phyloP scores from a whole-genome alignment of 2,797 vertebrate genomes.

The Poecilia wingei region DNA sequence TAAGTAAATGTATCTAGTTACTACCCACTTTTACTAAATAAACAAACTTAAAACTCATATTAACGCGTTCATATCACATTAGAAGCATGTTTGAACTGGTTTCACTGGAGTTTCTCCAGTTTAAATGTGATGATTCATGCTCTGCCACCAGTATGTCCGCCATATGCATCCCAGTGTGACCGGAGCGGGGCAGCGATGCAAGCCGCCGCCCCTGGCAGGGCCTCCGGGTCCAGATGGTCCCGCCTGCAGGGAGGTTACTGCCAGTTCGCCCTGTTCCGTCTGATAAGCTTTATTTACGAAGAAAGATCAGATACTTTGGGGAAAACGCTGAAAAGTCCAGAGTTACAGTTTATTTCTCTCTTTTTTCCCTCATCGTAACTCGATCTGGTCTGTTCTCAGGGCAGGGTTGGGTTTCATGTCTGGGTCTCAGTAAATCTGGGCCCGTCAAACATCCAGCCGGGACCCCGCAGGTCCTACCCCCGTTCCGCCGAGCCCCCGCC shows the following conservation, averaged over 20 bases:
- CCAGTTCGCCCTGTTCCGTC: not conserved
- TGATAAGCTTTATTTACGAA: not conserved
- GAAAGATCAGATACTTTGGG: not conserved
- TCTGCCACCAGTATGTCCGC: not conserved
- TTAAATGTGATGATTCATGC: not conserved
- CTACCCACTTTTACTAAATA: not conserved
- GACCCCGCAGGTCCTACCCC: conserved; percentile 52
- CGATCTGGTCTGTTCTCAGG: not conserved
- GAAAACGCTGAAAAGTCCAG: not conserved
- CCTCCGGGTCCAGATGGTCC: conserved; percentile 53
- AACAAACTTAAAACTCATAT: not conserved
- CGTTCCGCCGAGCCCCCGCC: conserved; percentile 67
- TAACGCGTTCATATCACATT: not conserved
- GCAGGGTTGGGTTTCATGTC: conserved; percentile 7
- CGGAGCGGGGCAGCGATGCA: conserved; percentile 15
- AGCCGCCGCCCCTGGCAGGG: conserved; percentile 46
- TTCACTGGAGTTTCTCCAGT: not conserved
- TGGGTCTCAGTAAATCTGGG: conserved; percentile 31
- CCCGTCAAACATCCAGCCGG: conserved; percentile 58
- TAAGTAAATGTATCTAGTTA: no score
- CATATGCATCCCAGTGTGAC: conserved; percentile 28
- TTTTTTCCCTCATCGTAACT: not conserved
- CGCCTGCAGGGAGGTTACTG: conserved; percentile 52
- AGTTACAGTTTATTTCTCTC: not conserved
- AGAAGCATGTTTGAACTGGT: not conserved